Evolutionary conservation across 2,888 invertebrate genomes (phyloP).

Genomic region (Heterodera filipjevi): DNA sequence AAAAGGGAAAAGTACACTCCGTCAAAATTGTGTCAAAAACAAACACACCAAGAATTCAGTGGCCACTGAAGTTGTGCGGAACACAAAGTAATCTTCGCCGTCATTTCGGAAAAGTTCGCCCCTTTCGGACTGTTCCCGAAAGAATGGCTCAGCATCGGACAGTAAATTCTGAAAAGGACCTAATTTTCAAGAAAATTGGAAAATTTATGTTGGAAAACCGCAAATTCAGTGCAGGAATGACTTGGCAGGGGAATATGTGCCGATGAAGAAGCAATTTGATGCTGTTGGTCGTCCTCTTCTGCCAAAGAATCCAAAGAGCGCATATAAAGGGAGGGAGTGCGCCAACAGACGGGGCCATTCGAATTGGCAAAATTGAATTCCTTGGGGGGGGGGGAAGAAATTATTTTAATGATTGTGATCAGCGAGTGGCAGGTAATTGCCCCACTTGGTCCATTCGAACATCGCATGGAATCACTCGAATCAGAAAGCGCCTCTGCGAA

Average conservation of each 20-base stretch:
- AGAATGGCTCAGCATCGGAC: slow-evolving; percentile 48
- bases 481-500: slow-evolving; percentile 49
- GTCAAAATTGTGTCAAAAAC: background rate
- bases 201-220: slow-evolving; percentile 26
- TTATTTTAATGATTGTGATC: background rate
- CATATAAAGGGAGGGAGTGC: slow-evolving; percentile 37
- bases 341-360: slow-evolving; percentile 34
- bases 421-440: too few species aligned
- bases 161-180: slow-evolving; percentile 37
- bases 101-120: slow-evolving; percentile 52
- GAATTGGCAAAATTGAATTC: slow-evolving; percentile 34
- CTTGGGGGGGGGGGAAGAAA: background rate
- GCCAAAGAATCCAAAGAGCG: slow-evolving; percentile 22
- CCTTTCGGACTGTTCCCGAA: slow-evolving; percentile 46
- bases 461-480: slow-evolving; percentile 59
- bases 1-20: background rate
- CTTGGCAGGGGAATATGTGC: slow-evolving; percentile 36
- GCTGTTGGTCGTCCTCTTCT: background rate
- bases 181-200: background rate
- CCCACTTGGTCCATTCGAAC: slow-evolving; percentile 33
- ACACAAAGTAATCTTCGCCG: slow-evolving; percentile 54
- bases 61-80: slow-evolving; percentile 54
- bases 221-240: slow-evolving; percentile 48
- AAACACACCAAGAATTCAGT: slow-evolving; percentile 49
- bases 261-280: background rate